Evolutionary conservation across 2,888 invertebrate genomes (phyloP), one percentile per base, ranked within the genome.

Genomic region (Ophion obscuratus): DNA sequence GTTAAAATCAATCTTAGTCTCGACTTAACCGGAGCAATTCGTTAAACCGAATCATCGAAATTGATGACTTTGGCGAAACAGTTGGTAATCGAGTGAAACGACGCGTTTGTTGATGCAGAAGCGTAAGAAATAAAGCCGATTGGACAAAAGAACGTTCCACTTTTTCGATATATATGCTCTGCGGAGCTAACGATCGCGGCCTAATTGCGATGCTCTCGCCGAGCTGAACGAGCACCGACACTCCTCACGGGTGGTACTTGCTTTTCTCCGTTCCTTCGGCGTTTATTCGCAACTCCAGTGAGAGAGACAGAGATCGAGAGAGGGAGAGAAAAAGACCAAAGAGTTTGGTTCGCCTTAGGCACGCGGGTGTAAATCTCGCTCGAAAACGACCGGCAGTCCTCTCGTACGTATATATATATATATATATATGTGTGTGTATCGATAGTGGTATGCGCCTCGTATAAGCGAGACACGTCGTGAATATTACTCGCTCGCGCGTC

Each of bases 311-410:
- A 66, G 76, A 57, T 27, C 24, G 78, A 61, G 47, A 24, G 57
- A 70, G n/a, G 53, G 68, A 62, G 59, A 47, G 44, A 59, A 71
- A 74, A 64, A 67, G 71, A 71, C 66, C 61, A 77, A 67, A 73
- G 76, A 83, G 73, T 53, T 79, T 75, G 78, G 79, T 47, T 70
- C 81, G 84, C 74, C 81, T 62, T 64, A 83, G 83, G 86, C 83
- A 81, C 81, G 86, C 81, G 86, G 86, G 86, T 86, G 86, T 86
- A 86, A 86, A 86, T 86, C 86, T 86, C 74, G 77, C 83, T 83
- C 77, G 83, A 83, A 86, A 86, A 83, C 83, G 83, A 86, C 83
- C 83, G 53, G 57, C 70, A 53, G 75, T 71, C 31, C 61, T 31
- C 53, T 80, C 62, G 31, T 47, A 47, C 9, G 24, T 61, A 70